A percentile compares a stretch with the other conserved stretches of the same genome.
Evolutionary conservation across 2,113 vertebrate species (phyloP).

Genomic region (Podocnemis expansa): DNA sequence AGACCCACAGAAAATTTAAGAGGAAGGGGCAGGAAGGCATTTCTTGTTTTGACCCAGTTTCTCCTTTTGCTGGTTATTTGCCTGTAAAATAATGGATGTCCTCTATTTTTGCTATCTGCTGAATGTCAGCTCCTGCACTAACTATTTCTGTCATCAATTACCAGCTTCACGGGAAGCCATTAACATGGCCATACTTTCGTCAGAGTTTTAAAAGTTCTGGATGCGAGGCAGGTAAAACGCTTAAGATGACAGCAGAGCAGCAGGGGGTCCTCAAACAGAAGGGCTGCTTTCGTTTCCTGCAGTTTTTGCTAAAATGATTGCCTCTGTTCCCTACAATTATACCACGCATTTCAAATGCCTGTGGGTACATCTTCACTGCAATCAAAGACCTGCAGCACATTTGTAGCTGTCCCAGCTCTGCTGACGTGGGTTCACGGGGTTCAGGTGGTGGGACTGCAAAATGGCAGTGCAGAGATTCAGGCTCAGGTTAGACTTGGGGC

Average conservation of each 20-base stretch:
- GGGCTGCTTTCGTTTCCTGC: background rate
- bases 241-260: background rate
- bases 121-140: background rate
- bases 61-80: background rate
- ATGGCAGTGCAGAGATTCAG: too few species aligned
- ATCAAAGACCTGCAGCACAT: background rate
- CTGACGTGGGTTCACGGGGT: background rate
- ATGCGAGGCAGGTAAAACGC: background rate
- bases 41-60: background rate
- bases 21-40: background rate
- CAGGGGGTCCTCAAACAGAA: background rate
- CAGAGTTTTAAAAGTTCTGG: background rate
- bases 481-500: background rate
- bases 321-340: background rate
- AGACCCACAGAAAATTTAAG: background rate
- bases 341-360: background rate
- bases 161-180: background rate
- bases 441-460: background rate
- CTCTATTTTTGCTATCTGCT: background rate
- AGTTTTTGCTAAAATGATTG: background rate
- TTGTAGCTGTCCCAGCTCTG: background rate
- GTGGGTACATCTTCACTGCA: background rate
- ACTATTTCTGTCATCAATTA: background rate
- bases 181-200: background rate
- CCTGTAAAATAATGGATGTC: background rate